phyloP scores from a whole-genome alignment of 1,140 invertebrate species.

The Pomacea maculata region DNA sequence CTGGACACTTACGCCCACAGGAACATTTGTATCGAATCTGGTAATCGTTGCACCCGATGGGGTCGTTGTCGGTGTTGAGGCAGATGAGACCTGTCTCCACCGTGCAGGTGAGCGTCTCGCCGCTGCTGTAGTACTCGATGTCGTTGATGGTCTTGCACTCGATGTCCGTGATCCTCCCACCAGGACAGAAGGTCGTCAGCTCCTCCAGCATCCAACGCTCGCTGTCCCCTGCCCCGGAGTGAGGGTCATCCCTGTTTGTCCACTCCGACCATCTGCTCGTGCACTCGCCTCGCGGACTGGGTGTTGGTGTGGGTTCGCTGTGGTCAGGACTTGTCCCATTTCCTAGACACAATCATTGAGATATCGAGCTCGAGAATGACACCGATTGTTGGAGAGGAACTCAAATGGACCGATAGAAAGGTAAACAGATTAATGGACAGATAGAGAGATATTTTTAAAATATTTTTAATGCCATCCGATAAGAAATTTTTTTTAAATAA shows the following conservation, averaged over 20 bases:
- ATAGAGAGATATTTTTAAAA: no score
- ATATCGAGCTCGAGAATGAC: no score
- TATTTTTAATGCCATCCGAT: no score
- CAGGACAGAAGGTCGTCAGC: conserved; percentile 40
- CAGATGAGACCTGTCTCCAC: conserved; percentile 44
- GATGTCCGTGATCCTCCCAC: conserved; percentile 44
- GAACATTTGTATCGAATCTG: conserved; percentile 65
- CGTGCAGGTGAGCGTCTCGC: conserved; percentile 43
- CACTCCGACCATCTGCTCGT: conserved; percentile 38
- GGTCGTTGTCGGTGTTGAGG: conserved; percentile 43
- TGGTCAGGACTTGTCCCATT: neutral
- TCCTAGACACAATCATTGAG: no score
- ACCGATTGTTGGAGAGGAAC: no score
- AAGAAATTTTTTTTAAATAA: no score
- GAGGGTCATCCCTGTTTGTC: conserved; percentile 49
- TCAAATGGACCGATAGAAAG: no score
- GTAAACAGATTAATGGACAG: no score
- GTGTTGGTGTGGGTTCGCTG: neutral
- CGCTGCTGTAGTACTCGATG: conserved; percentile 39
- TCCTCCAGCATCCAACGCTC: conserved; percentile 39
- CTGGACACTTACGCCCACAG: conserved; percentile 48
- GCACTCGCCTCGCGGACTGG: neutral
- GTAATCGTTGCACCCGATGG: conserved; percentile 59
- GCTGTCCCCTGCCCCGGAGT: conserved; percentile 38
- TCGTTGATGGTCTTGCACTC: conserved; percentile 43